phyloP scores from a whole-genome alignment of 2,113 vertebrate species.

The Cololabis saira region DNA sequence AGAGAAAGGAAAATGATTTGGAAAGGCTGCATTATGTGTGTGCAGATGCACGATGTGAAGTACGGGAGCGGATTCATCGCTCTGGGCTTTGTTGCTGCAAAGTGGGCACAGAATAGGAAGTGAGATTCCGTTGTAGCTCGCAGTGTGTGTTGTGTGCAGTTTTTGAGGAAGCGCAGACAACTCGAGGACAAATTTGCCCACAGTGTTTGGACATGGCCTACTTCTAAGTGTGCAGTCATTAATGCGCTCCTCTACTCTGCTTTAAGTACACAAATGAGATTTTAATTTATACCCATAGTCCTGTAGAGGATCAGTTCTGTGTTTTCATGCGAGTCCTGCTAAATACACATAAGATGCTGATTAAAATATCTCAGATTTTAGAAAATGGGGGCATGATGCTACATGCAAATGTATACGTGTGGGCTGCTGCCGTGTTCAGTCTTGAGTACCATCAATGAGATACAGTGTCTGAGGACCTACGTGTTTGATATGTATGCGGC shows the following conservation, averaged over 20 bases:
- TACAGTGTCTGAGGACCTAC: slow-evolving; percentile 44
- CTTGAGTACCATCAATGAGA: slow-evolving; percentile 56
- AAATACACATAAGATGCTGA: not conserved
- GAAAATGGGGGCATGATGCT: slow-evolving; percentile 21
- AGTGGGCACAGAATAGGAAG: slow-evolving; percentile 50
- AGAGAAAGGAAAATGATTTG: slow-evolving; percentile 9
- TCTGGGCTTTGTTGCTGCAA: slow-evolving; percentile 47
- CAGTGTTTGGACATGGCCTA: slow-evolving; percentile 74
- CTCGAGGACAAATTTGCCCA: slow-evolving; percentile 66
- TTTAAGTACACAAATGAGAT: slow-evolving; percentile 67
- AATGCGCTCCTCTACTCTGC: slow-evolving; percentile 49
- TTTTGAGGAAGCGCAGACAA: slow-evolving; percentile 71
- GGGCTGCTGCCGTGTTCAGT: slow-evolving; percentile 43
- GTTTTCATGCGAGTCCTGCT: slow-evolving; percentile 22
- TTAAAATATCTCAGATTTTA: slow-evolving; percentile 16
- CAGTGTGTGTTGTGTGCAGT: slow-evolving; percentile 57
- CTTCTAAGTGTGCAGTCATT: slow-evolving; percentile 69
- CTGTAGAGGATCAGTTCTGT: slow-evolving; percentile 17
- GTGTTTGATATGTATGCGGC: slow-evolving; percentile 32
- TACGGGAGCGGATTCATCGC: slow-evolving; percentile 31
- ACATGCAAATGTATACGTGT: not conserved
- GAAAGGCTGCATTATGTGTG: slow-evolving; percentile 13
- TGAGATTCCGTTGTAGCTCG: slow-evolving; percentile 27
- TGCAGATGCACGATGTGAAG: slow-evolving; percentile 7
- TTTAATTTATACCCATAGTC: slow-evolving; percentile 51